Percentiles rank a stretch among this genome's conserved stretches.
Evolutionary conservation across 2,888 invertebrate genomes (phyloP).

Genomic region (Mesoligia furuncula): DNA sequence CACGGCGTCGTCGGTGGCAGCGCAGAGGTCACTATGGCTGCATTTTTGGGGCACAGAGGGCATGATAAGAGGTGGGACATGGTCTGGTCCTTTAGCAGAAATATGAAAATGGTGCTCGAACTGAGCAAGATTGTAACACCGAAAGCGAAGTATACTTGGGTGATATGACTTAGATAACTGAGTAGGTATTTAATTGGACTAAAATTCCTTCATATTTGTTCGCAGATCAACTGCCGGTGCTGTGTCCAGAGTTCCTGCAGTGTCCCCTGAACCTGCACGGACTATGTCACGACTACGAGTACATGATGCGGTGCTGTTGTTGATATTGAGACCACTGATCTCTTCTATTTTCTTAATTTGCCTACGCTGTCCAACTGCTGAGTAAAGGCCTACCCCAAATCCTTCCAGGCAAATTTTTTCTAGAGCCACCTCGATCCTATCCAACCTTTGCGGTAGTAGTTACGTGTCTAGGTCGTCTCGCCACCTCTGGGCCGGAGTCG

Average conservation of each 20-base stretch:
- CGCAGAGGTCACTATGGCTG: not conserved
- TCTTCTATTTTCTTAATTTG: not conserved
- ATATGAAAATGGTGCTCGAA: not conserved
- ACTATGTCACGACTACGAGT: conserved; percentile 91
- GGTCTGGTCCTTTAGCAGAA: not conserved
- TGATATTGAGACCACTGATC: conserved; percentile 68
- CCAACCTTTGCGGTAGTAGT: not conserved
- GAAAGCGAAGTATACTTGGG: not conserved
- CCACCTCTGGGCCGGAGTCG: not conserved
- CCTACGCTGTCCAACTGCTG: not conserved
- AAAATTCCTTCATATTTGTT: conserved; percentile 2
- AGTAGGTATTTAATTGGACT: not conserved
- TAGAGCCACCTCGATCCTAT: not conserved
- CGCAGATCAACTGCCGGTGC: conserved; percentile 90
- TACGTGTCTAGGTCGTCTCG: not conserved
- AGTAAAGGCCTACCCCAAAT: not conserved
- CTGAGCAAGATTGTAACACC: not conserved
- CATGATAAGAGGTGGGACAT: not conserved
- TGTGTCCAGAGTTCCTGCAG: conserved; percentile 88
- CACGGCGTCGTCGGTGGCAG: not conserved
- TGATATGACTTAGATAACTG: not conserved
- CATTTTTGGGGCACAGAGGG: not conserved
- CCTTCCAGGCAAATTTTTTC: not conserved
- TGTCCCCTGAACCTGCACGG: conserved; percentile 91
- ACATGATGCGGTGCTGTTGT: conserved; percentile 92